Evolutionary conservation across 2,113 vertebrate species (phyloP).

Genomic region (Xiphias gladius): DNA sequence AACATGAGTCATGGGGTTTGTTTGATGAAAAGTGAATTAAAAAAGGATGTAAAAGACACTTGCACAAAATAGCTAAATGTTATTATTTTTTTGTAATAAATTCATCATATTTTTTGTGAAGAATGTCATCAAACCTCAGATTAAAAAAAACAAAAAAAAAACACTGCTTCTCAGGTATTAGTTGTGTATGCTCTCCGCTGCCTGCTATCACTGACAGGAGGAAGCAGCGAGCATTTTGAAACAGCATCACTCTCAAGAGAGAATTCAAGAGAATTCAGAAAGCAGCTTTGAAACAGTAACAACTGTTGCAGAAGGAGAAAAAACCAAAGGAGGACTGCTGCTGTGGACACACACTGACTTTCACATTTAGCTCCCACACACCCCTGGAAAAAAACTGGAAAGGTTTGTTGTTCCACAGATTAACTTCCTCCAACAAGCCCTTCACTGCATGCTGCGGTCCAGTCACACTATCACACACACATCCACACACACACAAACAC

Average conservation of each 20-base stretch:
- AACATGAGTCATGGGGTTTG: too few species aligned
- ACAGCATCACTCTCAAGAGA: neutral
- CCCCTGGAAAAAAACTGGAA: too few species aligned
- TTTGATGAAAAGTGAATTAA: too few species aligned
- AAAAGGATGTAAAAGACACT: too few species aligned
- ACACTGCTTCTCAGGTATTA: neutral
- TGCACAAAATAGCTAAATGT: too few species aligned
- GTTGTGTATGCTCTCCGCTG: neutral
- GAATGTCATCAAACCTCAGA: neutral
- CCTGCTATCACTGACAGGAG: neutral
- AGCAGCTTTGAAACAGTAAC: neutral
- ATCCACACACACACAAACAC: neutral
- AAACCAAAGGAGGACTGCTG: neutral
- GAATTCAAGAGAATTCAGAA: too few species aligned
- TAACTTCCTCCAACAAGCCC: neutral
- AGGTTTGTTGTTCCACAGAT: conserved; percentile 17
- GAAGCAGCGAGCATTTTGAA: neutral
- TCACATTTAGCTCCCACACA: conserved; percentile 26
- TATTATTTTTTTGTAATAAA: too few species aligned
- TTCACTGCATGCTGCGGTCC: neutral
- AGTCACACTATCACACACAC: neutral
- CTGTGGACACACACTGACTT: neutral
- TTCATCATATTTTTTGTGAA: neutral
- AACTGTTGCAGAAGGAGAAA: neutral
- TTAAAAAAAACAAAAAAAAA: neutral